phyloP scores from a whole-genome alignment of 1,140 invertebrate species.

The Drosophila pseudoobscura region DNA sequence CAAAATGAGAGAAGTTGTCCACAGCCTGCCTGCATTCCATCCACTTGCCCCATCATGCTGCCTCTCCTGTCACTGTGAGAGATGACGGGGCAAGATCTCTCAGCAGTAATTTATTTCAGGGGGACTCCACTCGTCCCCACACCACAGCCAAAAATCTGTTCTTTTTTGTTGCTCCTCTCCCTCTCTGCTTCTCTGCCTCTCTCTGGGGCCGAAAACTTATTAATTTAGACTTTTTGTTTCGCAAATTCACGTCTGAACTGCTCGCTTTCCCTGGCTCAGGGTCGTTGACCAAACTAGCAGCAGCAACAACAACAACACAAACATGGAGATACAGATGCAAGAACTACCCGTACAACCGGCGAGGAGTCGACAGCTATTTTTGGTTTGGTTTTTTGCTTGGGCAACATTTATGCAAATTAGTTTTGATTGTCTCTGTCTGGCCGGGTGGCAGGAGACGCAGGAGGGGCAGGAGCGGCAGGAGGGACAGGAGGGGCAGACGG shows the following conservation, averaged over 20 bases:
- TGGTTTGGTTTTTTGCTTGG: constrained; percentile 64
- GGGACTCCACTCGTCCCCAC: constrained; percentile 8
- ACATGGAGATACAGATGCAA: neutral
- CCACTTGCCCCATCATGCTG: constrained; percentile 1
- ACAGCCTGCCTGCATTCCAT: constrained; percentile 33
- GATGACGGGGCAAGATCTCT: constrained; percentile 41
- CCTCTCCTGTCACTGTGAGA: constrained; percentile 38
- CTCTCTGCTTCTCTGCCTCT: neutral
- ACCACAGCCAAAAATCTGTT: constrained; percentile 50
- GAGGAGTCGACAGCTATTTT: constrained; percentile 47
- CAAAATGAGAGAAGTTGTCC: constrained; percentile 23
- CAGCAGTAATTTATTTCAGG: constrained; percentile 50
- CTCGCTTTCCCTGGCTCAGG: constrained; percentile 31
- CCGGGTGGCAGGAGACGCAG: neutral
- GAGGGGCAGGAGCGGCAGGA: neutral
- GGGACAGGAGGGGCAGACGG: neutral
- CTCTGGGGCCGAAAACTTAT: constrained; percentile 64
- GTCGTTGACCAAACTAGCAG: constrained; percentile 68
- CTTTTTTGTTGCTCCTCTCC: constrained; percentile 58
- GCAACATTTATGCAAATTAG: constrained; percentile 80
- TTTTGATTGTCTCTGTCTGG: constrained; percentile 73
- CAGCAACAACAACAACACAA: constrained; percentile 27
- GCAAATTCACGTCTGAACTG: constrained; percentile 62
- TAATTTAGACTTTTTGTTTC: constrained; percentile 79
- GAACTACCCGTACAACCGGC: neutral